These are phyloP conservation scores for Calycopis cecrops DNA, from an alignment of 1,140 invertebrate genomes.

Conservation along the genomic window DNA sequence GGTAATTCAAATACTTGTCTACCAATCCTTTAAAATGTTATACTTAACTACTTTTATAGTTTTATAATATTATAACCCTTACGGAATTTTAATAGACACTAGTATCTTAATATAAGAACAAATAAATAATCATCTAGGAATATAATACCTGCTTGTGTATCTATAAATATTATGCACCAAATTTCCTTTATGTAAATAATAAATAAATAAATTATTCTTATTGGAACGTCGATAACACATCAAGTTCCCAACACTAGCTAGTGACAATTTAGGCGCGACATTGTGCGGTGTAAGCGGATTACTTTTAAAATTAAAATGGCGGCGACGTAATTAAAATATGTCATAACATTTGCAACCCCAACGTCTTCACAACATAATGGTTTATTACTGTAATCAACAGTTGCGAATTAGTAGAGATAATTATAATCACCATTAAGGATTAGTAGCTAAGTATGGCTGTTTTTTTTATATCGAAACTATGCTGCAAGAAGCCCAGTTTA, in stretches of 20 bases:
- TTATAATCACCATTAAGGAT: not conserved
- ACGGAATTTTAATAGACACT: too few species aligned
- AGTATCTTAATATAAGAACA: too few species aligned
- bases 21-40: too few species aligned
- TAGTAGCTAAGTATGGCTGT: too few species aligned
- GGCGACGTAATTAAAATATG: conserved; percentile 62
- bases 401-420: not conserved
- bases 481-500: too few species aligned
- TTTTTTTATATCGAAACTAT: too few species aligned
- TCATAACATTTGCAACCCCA: conserved; percentile 53
- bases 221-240: conserved; percentile 2
- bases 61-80: too few species aligned
- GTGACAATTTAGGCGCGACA: conserved; percentile 42
- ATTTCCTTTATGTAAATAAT: conserved; percentile 11
- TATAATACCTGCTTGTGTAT: too few species aligned
- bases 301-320: conserved; percentile 67
- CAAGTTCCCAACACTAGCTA: conserved; percentile 36
- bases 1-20: too few species aligned
- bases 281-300: conserved; percentile 59
- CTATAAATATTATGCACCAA: too few species aligned
- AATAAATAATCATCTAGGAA: too few species aligned
- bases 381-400: conserved; percentile 20
- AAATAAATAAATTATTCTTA: conserved; percentile 17
- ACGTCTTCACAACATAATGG: conserved; percentile 26
- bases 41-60: too few species aligned